Percentiles rank a stretch among this genome's conserved stretches.
These are phyloP conservation scores for Ia io DNA, from an alignment of 2,113 vertebrate species.

Conservation along the genomic window DNA sequence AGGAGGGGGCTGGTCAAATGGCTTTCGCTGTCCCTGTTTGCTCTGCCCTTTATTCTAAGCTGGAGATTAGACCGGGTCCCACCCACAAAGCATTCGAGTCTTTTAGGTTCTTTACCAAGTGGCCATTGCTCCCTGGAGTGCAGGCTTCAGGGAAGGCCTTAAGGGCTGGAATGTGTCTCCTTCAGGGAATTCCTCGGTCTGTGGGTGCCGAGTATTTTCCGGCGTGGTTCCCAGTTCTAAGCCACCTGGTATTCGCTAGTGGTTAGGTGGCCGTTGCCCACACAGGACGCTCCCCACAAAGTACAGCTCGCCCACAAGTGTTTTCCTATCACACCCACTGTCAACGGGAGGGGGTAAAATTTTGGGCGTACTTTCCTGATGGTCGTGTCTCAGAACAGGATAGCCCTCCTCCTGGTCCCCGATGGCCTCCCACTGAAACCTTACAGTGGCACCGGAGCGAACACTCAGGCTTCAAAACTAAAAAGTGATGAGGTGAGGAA, in stretches of 20 bases:
- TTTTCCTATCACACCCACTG: constrained; percentile 45
- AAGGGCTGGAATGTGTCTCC: not conserved
- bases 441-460: not conserved
- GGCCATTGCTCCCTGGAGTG: not conserved
- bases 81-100: not conserved
- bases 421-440: not conserved
- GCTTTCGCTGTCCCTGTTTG: not conserved
- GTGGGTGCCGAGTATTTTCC: not conserved
- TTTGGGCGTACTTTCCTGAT: constrained; percentile 69
- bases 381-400: constrained; percentile 38
- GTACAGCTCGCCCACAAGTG: constrained; percentile 37
- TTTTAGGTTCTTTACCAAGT: not conserved
- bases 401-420: not conserved
- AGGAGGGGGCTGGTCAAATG: not conserved
- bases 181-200: constrained; percentile 1
- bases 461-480: constrained; percentile 65
- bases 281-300: constrained; percentile 35
- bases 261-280: constrained; percentile 58
- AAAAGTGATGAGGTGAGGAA: constrained; percentile 46
- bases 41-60: not conserved
- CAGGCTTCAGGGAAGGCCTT: not conserved
- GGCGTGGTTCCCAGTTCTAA: not conserved
- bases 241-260: not conserved
- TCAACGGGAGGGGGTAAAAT: not conserved
- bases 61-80: not conserved